Evolutionary conservation across 2,113 vertebrate species (phyloP).

Genomic region (Ophiodon elongatus): DNA sequence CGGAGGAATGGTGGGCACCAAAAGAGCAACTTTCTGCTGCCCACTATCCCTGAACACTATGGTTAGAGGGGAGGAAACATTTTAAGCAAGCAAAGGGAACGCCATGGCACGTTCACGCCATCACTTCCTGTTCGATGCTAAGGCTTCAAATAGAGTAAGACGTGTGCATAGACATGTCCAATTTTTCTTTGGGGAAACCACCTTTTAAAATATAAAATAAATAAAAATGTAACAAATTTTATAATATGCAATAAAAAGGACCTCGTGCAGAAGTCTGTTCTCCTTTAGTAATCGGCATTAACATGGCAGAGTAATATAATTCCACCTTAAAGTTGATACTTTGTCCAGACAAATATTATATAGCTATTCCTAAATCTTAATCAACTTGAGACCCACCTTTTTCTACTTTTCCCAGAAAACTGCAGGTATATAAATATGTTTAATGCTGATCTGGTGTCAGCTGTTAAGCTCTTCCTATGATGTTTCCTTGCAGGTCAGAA

Average conservation of each 20-base stretch:
- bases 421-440: background rate
- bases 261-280: background rate
- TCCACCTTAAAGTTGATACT: background rate
- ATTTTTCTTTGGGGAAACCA: background rate
- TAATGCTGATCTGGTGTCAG: constrained; percentile 8
- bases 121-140: background rate
- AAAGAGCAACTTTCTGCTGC: constrained; percentile 4
- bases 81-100: constrained; percentile 24
- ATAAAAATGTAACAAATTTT: background rate
- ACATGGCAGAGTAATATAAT: background rate
- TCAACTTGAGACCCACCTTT: background rate
- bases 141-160: constrained; percentile 13
- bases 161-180: background rate
- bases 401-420: background rate
- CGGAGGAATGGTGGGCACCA: background rate
- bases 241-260: background rate
- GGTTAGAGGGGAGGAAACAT: constrained; percentile 33
- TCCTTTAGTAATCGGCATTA: background rate
- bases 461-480: background rate
- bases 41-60: constrained; percentile 27
- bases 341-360: background rate
- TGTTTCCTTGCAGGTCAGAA: constrained; percentile 89
- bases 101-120: background rate
- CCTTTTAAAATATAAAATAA: background rate
- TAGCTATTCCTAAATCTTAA: background rate